Evolutionary conservation across 2,888 invertebrate species (phyloP).

Genomic region (Cephus pulcher): DNA sequence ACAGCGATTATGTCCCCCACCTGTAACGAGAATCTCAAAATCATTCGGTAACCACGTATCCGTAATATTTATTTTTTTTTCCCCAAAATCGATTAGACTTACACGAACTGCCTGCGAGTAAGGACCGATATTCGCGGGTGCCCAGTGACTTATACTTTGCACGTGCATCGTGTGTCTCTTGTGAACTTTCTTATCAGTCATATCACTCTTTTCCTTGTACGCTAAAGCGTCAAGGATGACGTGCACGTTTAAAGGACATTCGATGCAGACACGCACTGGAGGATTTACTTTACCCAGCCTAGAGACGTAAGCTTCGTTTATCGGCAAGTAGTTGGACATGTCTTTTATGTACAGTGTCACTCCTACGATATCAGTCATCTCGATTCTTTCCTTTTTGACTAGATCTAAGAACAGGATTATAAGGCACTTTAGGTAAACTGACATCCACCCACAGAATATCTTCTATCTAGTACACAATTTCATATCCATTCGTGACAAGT

Average conservation of each 20-base stretch:
- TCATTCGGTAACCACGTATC: neutral
- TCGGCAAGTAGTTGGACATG: constrained; percentile 81
- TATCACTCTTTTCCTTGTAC: constrained; percentile 65
- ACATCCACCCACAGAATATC: neutral
- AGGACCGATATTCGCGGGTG: constrained; percentile 97
- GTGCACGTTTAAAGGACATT: constrained; percentile 81
- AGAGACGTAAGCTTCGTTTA: constrained; percentile 83
- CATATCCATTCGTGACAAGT: neutral
- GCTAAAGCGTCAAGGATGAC: constrained; percentile 83
- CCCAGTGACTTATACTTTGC: constrained; percentile 96
- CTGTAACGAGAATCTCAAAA: constrained; percentile 63
- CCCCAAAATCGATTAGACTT: constrained; percentile 43
- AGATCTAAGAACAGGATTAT: constrained; percentile 44
- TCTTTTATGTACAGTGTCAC: constrained; percentile 87
- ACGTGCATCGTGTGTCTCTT: constrained; percentile 88
- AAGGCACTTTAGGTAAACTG: neutral
- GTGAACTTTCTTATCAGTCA: constrained; percentile 50
- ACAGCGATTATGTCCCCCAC: constrained; percentile 86
- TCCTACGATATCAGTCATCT: constrained; percentile 76
- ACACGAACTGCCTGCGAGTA: constrained; percentile 94
- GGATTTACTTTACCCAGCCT: constrained; percentile 83
- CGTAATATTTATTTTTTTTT: neutral
- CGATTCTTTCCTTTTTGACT: constrained; percentile 57
- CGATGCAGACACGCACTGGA: constrained; percentile 88
- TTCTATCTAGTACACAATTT: neutral